Conservation (phyloP, 2,113 vertebrate species). For the Chrysemys picta region DNA sequence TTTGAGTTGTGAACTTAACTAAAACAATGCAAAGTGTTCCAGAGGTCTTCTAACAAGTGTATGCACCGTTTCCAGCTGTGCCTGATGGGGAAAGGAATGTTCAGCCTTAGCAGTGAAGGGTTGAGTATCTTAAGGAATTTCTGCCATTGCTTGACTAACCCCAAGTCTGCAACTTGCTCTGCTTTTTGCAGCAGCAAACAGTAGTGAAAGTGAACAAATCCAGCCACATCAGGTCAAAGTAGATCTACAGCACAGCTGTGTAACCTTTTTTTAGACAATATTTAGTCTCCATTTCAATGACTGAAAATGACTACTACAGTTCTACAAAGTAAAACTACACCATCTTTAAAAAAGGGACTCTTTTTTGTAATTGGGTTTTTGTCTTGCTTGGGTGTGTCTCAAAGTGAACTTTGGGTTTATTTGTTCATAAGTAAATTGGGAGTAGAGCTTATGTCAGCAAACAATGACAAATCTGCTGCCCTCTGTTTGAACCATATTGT, state of each 20-base stretch:
- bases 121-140: slow-evolving; percentile 31
- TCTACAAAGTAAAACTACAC: slow-evolving; percentile 65
- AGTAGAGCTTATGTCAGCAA: slow-evolving; percentile 47
- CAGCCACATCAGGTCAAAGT: slow-evolving; percentile 16
- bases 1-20: slow-evolving; percentile 54
- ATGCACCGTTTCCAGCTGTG: neutral
- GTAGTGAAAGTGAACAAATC: neutral
- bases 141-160: slow-evolving; percentile 67
- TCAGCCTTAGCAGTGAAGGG: slow-evolving; percentile 4
- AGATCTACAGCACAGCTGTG: slow-evolving; percentile 53
- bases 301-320: slow-evolving; percentile 55
- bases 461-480: slow-evolving; percentile 56
- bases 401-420: slow-evolving; percentile 52
- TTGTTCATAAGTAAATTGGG: slow-evolving; percentile 50
- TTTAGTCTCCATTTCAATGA: slow-evolving; percentile 51
- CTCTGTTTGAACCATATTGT: slow-evolving; percentile 50
- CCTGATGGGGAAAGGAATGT: neutral
- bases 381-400: slow-evolving; percentile 48
- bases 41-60: slow-evolving; percentile 1
- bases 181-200: slow-evolving; percentile 37
- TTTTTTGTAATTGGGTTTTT: slow-evolving; percentile 49
- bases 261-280: slow-evolving; percentile 50
- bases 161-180: slow-evolving; percentile 50
- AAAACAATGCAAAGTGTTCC: slow-evolving; percentile 59
- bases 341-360: slow-evolving; percentile 64